Evolutionary conservation across 2,113 vertebrate species (phyloP), one percentile per base, ranked within the genome.

Genomic region (Corapipo altera): DNA sequence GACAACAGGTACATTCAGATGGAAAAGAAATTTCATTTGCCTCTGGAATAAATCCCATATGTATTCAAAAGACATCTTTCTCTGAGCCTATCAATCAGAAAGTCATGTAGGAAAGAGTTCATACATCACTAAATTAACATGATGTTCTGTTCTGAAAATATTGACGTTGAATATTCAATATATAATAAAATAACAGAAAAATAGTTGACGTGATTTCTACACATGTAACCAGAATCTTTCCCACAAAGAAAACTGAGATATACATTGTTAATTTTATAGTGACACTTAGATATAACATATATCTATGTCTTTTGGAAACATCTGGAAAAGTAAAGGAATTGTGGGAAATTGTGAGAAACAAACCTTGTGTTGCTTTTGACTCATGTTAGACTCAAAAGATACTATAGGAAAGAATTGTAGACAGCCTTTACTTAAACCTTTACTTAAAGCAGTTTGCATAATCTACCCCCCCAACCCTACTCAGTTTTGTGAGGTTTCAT

Each of bases 1-100:
- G 76, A 92, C 33, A 86, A 74, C 21, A 88, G 32, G 48, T 91
- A 80, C 23, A 62, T 86, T 86, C 9, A 90, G 76, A 88, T 24
- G 16, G 49, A 66, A 88, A 83, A 76, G 41, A 72, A 92, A 66
- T 80, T 88, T 61, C 13, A 65, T 77, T 30, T 94, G 11, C 17
- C 67, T 77, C n/a, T 74, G 64, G 59, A 89, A 71, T 66, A 91
- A 80, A 84, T 77, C 46, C 43, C 10, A 10, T 30, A 49, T 39
- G 14, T 54, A 74, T 76, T 88, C 13, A 66, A 85, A 90, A 77
- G 8, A 62, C 44, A 91, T 5, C 6, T 93, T 94, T 84, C 35
- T 77, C 35, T 55, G 76, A 83, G 26, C 41, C 23, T 86, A 46
- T 86, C 85, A 83, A 43, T 88, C 75, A 84, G 32, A 33, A 85